Base-by-base conservation (phyloP, 1,140 invertebrate species). In the Andrena cerasifolii region DNA sequence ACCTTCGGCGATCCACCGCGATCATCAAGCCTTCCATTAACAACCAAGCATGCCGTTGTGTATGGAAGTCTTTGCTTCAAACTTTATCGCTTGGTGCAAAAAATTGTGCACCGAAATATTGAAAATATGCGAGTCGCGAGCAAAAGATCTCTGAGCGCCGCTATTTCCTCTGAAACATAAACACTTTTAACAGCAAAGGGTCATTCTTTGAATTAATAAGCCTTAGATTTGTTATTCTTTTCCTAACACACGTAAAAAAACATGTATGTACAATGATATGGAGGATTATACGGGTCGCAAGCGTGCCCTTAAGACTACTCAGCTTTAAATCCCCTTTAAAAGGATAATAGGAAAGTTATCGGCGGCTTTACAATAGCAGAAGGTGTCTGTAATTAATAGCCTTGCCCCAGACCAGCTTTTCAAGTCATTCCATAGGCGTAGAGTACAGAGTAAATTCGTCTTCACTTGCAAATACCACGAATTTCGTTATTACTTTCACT, bases 301-400 rank as follows among this genome's bases (percentile, higher is more conserved):
- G 40, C 28, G 40, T n/a, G 58, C 56, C 43, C 36, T 40, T 33
- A 40, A 28, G 49, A 67, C 43, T 58, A n/a, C 54, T 36, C 56
- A 21, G 66, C 26, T 73, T 71, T 81, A 86, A 86, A 87, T 82
- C 83, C 74, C 83, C 77, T 81, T 87, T 85, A 86, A 75, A 79
- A 56, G 76, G 73, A 82, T 84, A 87, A 87, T 86, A 84, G 85
- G 80, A 84, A 86, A 87, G 73, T 82, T 84, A 86, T 87, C 77
- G 86, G 63, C 79, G 49, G 26, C 71, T 65, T 26, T 53, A 79
- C 76, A 79, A 86, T 85, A 36, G 65, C 74, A 40, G 74, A 74
- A 58, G 73, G 80, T 65, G 62, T 75, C 73, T 75, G 73, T 89
- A 88, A 90, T 90, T 90, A 88, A 89, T 90, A 77, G 80, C 71